phyloP scores from a whole-genome alignment of 2,888 invertebrate genomes.

The Tinea pellionella region DNA sequence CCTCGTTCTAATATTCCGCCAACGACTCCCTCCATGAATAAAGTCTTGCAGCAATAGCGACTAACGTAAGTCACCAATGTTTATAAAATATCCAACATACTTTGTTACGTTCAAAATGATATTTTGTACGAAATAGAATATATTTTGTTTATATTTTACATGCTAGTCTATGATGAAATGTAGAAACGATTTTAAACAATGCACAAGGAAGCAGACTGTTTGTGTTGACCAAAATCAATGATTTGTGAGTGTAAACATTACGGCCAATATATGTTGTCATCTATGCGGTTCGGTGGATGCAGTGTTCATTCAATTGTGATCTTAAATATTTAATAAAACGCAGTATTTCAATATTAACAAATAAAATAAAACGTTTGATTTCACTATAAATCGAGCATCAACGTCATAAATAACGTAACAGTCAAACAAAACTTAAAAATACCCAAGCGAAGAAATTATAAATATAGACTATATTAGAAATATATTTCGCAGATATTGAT shows the following conservation, averaged over 20 bases:
- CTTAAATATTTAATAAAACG: neutral
- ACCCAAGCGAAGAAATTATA: no score
- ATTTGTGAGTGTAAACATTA: neutral
- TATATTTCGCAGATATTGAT: neutral
- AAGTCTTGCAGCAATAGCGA: neutral
- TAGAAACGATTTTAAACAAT: neutral
- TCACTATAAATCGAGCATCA: no score
- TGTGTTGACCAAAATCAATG: slow-evolving; percentile 2
- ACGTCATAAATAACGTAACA: no score
- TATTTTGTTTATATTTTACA: neutral
- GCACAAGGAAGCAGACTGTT: neutral
- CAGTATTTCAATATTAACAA: neutral
- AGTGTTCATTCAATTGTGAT: slow-evolving; percentile 9
- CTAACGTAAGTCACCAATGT: neutral
- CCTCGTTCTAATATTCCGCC: slow-evolving; percentile 23
- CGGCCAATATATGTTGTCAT: neutral
- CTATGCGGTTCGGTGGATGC: slow-evolving; percentile 1
- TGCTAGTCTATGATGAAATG: no score
- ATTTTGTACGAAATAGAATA: neutral
- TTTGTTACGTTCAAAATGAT: neutral
- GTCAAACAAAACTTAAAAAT: no score
- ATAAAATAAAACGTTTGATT: neutral
- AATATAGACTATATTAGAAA: neutral
- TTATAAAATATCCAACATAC: neutral
- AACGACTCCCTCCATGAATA: slow-evolving; percentile 5